Conservation (phyloP, 2,888 invertebrate genomes). For the Ganaspis brasiliensis region DNA sequence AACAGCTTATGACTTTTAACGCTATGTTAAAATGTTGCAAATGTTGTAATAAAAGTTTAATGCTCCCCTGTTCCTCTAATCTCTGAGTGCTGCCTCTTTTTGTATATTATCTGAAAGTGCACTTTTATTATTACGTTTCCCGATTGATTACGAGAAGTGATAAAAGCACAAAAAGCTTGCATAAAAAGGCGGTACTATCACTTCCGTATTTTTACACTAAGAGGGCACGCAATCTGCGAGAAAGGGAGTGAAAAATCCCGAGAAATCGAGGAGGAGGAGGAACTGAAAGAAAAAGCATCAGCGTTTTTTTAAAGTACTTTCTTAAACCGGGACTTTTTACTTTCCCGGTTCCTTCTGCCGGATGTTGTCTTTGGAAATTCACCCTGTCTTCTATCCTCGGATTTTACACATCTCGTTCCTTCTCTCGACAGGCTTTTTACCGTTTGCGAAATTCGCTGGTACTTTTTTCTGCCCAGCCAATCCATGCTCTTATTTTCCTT, state of each 20-base stretch:
- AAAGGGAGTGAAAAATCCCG: not conserved
- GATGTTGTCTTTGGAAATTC: constrained; percentile 30
- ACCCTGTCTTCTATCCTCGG: constrained; percentile 2
- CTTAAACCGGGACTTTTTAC: constrained; percentile 18
- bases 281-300: constrained; percentile 23
- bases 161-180: constrained; percentile 32
- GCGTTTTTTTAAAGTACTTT: constrained; percentile 34
- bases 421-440: constrained; percentile 50
- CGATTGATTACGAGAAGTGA: constrained; percentile 26
- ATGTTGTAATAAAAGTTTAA: not conserved
- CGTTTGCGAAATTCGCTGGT: constrained; percentile 61
- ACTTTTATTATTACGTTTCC: constrained; percentile 24
- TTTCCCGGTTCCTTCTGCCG: not conserved
- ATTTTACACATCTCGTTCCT: constrained; percentile 15
- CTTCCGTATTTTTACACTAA: constrained; percentile 19
- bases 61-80: not conserved
- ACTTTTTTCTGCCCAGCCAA: constrained; percentile 61
- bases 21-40: not conserved
- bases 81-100: not conserved
- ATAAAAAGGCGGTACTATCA: constrained; percentile 1
- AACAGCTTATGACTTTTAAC: not conserved
- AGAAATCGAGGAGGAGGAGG: not conserved
- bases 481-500: constrained; percentile 58
- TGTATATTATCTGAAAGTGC: constrained; percentile 16
- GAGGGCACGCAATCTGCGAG: not conserved